Conservation (phyloP, 2,113 vertebrate genomes). For the Heptranchias perlo region DNA sequence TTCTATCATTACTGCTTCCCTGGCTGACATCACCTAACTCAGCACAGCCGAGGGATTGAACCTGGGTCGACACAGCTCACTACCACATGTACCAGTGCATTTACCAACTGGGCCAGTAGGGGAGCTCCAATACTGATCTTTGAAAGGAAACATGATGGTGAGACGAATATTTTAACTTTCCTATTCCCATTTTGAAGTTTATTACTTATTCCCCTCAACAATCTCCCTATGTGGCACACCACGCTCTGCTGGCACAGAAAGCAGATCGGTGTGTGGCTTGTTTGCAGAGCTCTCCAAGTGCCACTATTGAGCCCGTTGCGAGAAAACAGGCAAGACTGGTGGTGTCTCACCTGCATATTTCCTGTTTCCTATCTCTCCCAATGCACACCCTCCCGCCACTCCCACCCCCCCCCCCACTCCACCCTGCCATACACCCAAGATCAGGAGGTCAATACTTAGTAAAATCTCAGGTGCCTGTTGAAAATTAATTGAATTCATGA, state of each 20-base stretch:
- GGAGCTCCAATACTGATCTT: not conserved
- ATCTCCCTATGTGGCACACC: not conserved
- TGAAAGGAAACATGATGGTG: not conserved
- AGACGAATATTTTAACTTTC: not conserved
- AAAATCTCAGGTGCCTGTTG: not conserved
- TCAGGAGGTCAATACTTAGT: not conserved
- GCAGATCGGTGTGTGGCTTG: not conserved
- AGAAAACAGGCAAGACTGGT: not conserved
- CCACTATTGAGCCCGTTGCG: not conserved
- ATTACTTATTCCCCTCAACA: not conserved
- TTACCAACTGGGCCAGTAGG: not conserved
- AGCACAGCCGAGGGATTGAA: not conserved
- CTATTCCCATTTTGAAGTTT: not conserved
- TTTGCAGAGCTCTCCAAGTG: not conserved
- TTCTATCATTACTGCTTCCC: not conserved
- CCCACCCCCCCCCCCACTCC: not conserved
- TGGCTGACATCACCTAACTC: not conserved
- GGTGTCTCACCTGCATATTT: not conserved
- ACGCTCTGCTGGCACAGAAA: not conserved
- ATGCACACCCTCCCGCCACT: no score
- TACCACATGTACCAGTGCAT: not conserved
- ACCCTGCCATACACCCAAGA: not conserved
- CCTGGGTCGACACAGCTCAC: not conserved
- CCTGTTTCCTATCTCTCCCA: not conserved
- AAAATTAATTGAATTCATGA: constrained; percentile 1